Conservation (phyloP, 2,113 vertebrate genomes). For the Oophaga pumilio region DNA sequence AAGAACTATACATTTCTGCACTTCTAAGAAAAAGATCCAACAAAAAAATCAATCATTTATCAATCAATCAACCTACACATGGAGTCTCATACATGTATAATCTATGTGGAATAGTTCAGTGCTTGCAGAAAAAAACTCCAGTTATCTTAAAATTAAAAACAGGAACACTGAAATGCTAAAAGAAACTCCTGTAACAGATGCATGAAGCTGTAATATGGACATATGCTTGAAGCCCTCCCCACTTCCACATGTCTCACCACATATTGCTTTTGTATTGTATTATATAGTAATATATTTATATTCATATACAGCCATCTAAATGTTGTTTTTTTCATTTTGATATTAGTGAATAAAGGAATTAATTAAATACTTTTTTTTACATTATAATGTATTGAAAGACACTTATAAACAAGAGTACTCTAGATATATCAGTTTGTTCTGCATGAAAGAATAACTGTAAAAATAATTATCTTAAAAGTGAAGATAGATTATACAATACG, state of each 20-base stretch:
- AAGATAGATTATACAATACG: constrained; percentile 34
- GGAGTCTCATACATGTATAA: no score
- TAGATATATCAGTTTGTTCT: constrained; percentile 39
- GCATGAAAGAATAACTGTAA: constrained; percentile 39
- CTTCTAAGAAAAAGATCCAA: no score
- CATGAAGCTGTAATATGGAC: no score
- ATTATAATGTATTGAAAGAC: constrained; percentile 3
- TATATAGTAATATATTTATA: background rate
- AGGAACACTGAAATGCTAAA: no score
- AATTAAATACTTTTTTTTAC: constrained; percentile 4
- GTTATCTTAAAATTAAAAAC: no score
- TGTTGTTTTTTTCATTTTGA: background rate
- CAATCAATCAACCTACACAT: no score
- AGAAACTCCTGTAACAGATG: no score
- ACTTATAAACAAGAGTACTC: constrained; percentile 36
- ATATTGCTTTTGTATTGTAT: background rate
- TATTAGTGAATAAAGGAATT: background rate
- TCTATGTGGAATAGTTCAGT: no score
- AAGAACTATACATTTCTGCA: no score
- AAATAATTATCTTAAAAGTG: constrained; percentile 50
- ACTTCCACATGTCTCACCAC: background rate
- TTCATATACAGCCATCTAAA: background rate
- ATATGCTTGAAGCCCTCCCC: background rate
- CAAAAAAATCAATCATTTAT: no score
- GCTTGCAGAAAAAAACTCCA: no score